Evolutionary conservation across 2,888 invertebrate species (phyloP).

Genomic region (Camponotus fellah): DNA sequence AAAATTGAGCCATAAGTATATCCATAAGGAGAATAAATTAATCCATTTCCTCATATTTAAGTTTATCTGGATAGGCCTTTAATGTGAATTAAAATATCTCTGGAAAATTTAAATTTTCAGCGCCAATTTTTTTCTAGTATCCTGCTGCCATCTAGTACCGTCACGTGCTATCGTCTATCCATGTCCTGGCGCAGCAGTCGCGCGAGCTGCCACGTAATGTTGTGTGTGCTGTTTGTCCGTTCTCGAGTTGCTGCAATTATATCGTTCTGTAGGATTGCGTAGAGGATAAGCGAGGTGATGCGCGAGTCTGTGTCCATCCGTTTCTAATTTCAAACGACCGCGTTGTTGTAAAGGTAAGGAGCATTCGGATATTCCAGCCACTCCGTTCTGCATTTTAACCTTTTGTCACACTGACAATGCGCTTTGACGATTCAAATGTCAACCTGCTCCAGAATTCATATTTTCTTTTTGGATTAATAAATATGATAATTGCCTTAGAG

Average conservation of each 20-base stretch:
- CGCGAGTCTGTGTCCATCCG: conserved; percentile 71
- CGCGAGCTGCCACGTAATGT: conserved; percentile 84
- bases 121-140: background rate
- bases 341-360: conserved; percentile 71
- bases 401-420: conserved; percentile 72
- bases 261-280: conserved; percentile 63
- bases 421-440: conserved; percentile 44
- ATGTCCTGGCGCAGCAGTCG: conserved; percentile 74
- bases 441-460: conserved; percentile 20
- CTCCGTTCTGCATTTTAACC: conserved; percentile 78
- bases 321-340: conserved; percentile 75
- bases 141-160: conserved; percentile 12
- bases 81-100: no score
- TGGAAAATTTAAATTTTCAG: no score
- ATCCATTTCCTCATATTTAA: no score
- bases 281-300: conserved; percentile 76
- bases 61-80: no score
- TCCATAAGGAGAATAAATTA: no score
- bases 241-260: conserved; percentile 68
- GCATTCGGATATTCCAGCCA: background rate
- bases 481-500: background rate
- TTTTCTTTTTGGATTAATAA: background rate
- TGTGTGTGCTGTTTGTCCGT: conserved; percentile 82
- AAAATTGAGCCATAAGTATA: no score
- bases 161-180: conserved; percentile 18